Evolutionary conservation across 2,888 invertebrate species (phyloP), one percentile per base, ranked within the genome.

Genomic region (Metallyticus violacea): DNA sequence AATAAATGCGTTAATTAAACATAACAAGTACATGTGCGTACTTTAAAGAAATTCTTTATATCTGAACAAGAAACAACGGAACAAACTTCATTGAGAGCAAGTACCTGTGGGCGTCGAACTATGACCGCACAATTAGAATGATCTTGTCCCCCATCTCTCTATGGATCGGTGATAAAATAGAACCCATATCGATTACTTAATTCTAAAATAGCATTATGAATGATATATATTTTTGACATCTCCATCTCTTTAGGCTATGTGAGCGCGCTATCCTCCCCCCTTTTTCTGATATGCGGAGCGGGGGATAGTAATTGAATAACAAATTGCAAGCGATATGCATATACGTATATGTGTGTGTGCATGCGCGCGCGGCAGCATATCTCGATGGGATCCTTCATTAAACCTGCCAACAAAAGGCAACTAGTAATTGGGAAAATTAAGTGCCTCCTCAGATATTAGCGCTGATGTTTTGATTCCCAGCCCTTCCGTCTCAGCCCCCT

Each of bases 391-490:
- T 83, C 77, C 77, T 83, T 83, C 83, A 83, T 83, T 83, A 30
- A 81, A 82, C 83, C 83, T 28, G 77, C 83, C 83, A 28, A 83
- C 76, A 77, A 83, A 83, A 83, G 83, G 28, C 83, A 83, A 77
- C 83, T 83, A 83, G 77, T 83, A 83, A 83, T 77, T 83, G 83
- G 83, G 83, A 83, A 83, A 83, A 83, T 83, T 83, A 83, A 83
- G 77, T 77, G 83, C 22, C 77, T 83, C 77, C 77, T 77, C 25
- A 40, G 83, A 83, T 83, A 83, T 83, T 83, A 83, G 83, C 30
- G 40, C 83, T 28, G 83, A 83, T 83, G 83, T 83, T 83, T 83
- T 83, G 83, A 83, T 83, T 83, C 83, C 40, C 25, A 83, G 29
- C 83, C 83, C 83, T 83, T 29, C 28, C 79, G 77, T 77, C 77